Conservation (phyloP, 2,113 vertebrate species). For the Pachypanchax playfairii region DNA sequence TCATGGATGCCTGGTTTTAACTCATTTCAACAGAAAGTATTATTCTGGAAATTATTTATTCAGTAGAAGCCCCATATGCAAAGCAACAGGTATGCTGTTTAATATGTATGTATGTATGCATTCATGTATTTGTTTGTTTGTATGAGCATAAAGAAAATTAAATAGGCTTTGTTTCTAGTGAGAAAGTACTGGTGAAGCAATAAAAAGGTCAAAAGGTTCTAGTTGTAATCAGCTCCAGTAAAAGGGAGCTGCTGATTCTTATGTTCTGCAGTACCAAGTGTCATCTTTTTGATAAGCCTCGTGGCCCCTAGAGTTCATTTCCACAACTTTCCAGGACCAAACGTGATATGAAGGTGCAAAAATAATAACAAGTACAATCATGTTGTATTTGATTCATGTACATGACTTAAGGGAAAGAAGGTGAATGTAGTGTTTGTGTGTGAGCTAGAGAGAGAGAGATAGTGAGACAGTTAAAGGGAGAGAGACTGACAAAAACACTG, state of each 20-base stretch:
- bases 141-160: no score
- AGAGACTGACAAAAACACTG: constrained; percentile 32
- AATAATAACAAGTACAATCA: constrained; percentile 21
- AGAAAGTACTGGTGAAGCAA: constrained; percentile 36
- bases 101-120: no score
- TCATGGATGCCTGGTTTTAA: no score
- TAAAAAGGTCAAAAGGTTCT: constrained; percentile 39
- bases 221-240: constrained; percentile 46
- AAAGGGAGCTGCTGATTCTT: constrained; percentile 32
- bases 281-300: constrained; percentile 65
- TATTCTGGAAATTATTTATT: no score
- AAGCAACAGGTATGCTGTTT: no score
- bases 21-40: no score
- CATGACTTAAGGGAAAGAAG: constrained; percentile 26
- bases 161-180: background rate
- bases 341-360: constrained; percentile 41
- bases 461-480: constrained; percentile 3
- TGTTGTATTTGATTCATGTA: constrained; percentile 39
- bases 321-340: constrained; percentile 49
- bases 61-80: no score
- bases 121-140: no score
- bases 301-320: constrained; percentile 52
- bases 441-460: no score
- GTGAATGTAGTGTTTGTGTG: constrained; percentile 19
- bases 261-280: constrained; percentile 39